phyloP scores from a whole-genome alignment of 2,888 invertebrate genomes.

The Romanomermis culicivorax region DNA sequence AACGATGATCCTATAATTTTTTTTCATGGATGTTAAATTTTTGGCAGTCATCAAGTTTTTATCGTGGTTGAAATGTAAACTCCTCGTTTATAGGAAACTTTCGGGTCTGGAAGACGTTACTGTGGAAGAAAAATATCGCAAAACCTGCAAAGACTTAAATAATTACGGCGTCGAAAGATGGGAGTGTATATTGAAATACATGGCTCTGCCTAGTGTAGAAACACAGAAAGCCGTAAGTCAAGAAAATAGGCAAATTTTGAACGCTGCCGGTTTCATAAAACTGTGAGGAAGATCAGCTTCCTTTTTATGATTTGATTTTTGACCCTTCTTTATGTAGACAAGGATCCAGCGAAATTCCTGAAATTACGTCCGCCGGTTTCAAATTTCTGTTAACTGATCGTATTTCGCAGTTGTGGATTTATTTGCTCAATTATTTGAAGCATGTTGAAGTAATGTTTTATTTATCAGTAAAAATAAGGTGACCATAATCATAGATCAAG shows the following conservation, averaged over 20 bases:
- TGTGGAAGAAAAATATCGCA: slow-evolving; percentile 29
- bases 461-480: no score
- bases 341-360: slow-evolving; percentile 19
- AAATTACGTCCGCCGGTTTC: slow-evolving; percentile 83
- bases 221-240: slow-evolving; percentile 24
- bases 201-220: slow-evolving; percentile 21
- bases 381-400: slow-evolving; percentile 84
- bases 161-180: slow-evolving; percentile 33
- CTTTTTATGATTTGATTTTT: neutral
- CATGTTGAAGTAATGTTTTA: slow-evolving; percentile 60
- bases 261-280: slow-evolving; percentile 81
- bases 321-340: neutral
- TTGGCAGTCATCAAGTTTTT: no score
- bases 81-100: neutral
- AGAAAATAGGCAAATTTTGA: slow-evolving; percentile 74
- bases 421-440: slow-evolving; percentile 80
- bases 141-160: slow-evolving; percentile 29
- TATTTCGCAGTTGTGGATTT: slow-evolving; percentile 85
- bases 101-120: neutral
- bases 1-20: no score
- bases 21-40: no score
- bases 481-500: no score
- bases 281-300: slow-evolving; percentile 34
- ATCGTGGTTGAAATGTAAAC: no score
- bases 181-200: slow-evolving; percentile 28